These are phyloP conservation scores for Standfussiana lucernea DNA, from an alignment of 2,888 invertebrate genomes.

Conservation along the genomic window DNA sequence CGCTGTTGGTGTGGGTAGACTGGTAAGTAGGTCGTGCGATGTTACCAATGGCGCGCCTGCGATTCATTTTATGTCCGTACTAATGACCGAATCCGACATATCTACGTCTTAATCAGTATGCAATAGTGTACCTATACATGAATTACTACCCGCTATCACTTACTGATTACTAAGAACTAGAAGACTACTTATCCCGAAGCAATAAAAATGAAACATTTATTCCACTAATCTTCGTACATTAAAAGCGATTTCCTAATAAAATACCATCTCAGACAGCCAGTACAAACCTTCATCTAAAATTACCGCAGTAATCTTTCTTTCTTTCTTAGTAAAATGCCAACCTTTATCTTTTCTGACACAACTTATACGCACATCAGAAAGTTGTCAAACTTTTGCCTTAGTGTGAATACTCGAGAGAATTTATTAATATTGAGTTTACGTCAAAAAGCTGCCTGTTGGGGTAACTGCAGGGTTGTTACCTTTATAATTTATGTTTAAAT, in stretches of 20 bases:
- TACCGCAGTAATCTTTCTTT: slow-evolving; percentile 31
- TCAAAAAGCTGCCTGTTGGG: slow-evolving; percentile 19
- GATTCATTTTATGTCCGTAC: too few relatives aligned
- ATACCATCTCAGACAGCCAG: slow-evolving; percentile 12
- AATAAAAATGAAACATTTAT: slow-evolving; percentile 1
- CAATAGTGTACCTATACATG: not conserved
- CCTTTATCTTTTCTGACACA: slow-evolving; percentile 57
- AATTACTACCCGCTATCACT: not conserved
- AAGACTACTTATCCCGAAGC: not conserved
- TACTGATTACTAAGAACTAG: not conserved
- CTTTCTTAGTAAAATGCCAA: slow-evolving; percentile 47
- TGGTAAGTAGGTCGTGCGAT: too few relatives aligned
- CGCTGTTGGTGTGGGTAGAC: too few relatives aligned
- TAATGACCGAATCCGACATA: too few relatives aligned
- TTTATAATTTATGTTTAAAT: not conserved
- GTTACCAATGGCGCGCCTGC: too few relatives aligned
- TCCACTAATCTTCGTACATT: not conserved
- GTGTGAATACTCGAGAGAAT: slow-evolving; percentile 43
- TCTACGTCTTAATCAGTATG: not conserved
- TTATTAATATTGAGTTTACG: slow-evolving; percentile 59
- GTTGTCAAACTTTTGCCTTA: slow-evolving; percentile 37
- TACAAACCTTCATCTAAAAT: slow-evolving; percentile 30
- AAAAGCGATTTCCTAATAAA: slow-evolving; percentile 12
- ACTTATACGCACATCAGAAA: slow-evolving; percentile 51
- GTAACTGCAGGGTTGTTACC: slow-evolving; percentile 34